Percentiles rank a stretch among this genome's conserved stretches.
Conservation (phyloP, 1,140 invertebrate genomes). For the Calliphora vicina region DNA sequence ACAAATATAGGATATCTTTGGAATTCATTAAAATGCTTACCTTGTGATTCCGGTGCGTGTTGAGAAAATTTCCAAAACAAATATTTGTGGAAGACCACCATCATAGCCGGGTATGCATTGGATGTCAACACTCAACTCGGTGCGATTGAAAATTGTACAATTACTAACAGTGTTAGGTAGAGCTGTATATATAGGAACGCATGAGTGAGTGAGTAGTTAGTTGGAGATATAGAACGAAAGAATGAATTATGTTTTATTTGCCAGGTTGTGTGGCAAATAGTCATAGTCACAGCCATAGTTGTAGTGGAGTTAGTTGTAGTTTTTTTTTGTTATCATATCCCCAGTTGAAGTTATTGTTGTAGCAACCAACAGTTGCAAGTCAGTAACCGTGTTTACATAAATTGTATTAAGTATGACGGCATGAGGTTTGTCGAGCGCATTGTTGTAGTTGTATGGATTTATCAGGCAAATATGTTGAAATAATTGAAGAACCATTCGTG, state of each 20-base stretch:
- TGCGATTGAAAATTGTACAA: conserved; percentile 76
- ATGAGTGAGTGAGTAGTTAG: not conserved
- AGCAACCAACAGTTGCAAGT: not conserved
- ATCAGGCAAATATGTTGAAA: too few species aligned
- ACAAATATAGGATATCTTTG: not conserved
- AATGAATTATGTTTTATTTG: not conserved
- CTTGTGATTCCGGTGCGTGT: conserved; percentile 60
- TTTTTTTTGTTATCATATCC: not conserved
- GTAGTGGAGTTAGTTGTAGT: not conserved
- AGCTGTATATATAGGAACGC: conserved; percentile 66
- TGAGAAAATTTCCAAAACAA: conserved; percentile 74
- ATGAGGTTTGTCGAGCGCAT: not conserved
- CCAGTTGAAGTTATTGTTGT: not conserved
- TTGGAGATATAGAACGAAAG: not conserved
- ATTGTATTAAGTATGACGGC: not conserved
- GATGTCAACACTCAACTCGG: conserved; percentile 76
- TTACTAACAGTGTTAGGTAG: conserved; percentile 77
- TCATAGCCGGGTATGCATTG: conserved; percentile 81
- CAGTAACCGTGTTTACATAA: not conserved
- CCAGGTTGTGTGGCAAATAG: not conserved
- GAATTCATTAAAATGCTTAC: conserved; percentile 60
- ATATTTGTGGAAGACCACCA: conserved; percentile 77
- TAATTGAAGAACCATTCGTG: too few species aligned
- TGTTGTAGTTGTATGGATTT: too few species aligned
- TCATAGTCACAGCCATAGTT: not conserved